Evolutionary conservation across 2,888 invertebrate genomes (phyloP).

Genomic region (Celastrina argiolus): DNA sequence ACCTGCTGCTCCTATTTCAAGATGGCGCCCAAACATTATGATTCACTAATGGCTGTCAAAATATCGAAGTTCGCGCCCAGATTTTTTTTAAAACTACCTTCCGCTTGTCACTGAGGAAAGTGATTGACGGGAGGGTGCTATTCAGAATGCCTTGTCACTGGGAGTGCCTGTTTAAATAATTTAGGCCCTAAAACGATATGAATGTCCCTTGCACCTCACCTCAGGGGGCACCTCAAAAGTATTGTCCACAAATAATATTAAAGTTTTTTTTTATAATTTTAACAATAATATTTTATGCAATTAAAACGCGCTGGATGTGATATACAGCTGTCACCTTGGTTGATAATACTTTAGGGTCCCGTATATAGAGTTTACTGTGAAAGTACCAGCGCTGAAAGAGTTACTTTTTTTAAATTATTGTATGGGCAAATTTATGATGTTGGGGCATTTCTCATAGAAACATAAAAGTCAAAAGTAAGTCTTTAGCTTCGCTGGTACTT

Average conservation of each 20-base stretch:
- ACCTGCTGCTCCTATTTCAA: background rate
- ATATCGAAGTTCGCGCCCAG: constrained; percentile 29
- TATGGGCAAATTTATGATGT: too few species aligned
- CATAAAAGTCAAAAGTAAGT: too few species aligned
- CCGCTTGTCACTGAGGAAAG: constrained; percentile 58
- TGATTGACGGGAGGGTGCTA: constrained; percentile 55
- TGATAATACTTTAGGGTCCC: too few species aligned
- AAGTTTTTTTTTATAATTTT: too few species aligned
- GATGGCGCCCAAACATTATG: background rate
- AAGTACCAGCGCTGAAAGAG: too few species aligned
- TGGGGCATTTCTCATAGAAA: too few species aligned
- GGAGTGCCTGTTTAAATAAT: constrained; percentile 33
- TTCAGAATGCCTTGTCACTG: constrained; percentile 55
- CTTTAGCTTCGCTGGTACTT: too few species aligned
- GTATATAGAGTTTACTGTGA: too few species aligned
- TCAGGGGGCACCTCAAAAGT: background rate
- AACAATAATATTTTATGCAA: too few species aligned
- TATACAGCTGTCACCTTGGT: too few species aligned
- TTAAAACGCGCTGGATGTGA: too few species aligned
- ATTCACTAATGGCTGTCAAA: constrained; percentile 7
- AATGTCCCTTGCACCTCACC: background rate
- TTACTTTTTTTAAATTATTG: too few species aligned
- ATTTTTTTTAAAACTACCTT: constrained; percentile 43
- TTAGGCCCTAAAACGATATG: background rate
- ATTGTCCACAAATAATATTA: background rate